phyloP scores from a whole-genome alignment of 2,797 vertebrate species.

The Etheostoma nigrum region DNA sequence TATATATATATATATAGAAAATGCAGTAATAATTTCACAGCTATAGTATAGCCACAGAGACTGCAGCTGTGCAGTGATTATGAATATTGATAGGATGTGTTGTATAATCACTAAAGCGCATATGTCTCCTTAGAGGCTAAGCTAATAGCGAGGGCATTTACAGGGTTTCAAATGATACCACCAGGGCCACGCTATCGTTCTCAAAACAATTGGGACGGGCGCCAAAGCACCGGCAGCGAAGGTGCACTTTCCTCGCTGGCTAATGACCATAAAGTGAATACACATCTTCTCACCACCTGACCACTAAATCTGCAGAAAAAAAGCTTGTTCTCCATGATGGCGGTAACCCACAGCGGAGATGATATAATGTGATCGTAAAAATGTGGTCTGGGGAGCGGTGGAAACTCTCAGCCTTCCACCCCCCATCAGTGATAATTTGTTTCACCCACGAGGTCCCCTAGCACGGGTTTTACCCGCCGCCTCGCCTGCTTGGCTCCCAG shows the following conservation, averaged over 20 bases:
- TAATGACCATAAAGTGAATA: slow-evolving; percentile 76
- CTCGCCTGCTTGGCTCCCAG: slow-evolving; percentile 64
- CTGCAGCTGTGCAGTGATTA: slow-evolving; percentile 27
- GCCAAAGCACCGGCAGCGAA: slow-evolving; percentile 66
- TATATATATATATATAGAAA: too few species aligned
- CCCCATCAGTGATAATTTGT: slow-evolving; percentile 65
- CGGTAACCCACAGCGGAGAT: slow-evolving; percentile 42
- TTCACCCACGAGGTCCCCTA: slow-evolving; percentile 63
- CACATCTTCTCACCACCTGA: slow-evolving; percentile 58
- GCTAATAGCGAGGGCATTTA: slow-evolving; percentile 53
- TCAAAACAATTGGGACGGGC: slow-evolving; percentile 68
- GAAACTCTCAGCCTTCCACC: slow-evolving; percentile 50
- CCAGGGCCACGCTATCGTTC: slow-evolving; percentile 58
- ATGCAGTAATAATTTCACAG: too few species aligned
- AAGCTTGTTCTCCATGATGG: slow-evolving; percentile 43
- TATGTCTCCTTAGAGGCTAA: slow-evolving; percentile 34
- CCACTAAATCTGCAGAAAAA: slow-evolving; percentile 53
- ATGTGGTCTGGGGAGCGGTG: slow-evolving; percentile 36
- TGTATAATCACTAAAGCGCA: slow-evolving; percentile 26
- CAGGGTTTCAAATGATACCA: slow-evolving; percentile 65
- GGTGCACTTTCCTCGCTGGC: slow-evolving; percentile 60
- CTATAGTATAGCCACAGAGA: not conserved
- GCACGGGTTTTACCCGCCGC: slow-evolving; percentile 35
- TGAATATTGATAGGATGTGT: slow-evolving; percentile 37
- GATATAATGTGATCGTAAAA: slow-evolving; percentile 74